Conservation (phyloP, 1,140 invertebrate species). For the Halotydeus destructor region DNA sequence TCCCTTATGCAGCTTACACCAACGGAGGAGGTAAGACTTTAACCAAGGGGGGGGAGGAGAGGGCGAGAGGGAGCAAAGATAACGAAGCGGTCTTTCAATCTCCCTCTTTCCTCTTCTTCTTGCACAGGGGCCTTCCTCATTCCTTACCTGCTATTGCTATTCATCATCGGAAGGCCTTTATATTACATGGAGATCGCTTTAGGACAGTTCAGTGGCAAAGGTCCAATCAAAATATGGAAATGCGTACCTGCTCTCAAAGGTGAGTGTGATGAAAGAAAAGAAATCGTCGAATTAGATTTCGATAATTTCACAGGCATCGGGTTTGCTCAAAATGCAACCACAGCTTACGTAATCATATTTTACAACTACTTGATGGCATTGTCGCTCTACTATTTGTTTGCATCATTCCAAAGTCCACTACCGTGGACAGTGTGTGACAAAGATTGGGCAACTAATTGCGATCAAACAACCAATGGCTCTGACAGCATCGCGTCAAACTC, state of each 20-base stretch:
- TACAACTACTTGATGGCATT: conserved; percentile 26
- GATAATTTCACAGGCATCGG: conserved; percentile 24
- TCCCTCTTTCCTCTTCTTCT: background rate
- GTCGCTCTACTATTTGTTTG: conserved; percentile 25
- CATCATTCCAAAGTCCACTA: conserved; percentile 21
- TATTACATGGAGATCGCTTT: conserved; percentile 30
- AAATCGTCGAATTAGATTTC: background rate
- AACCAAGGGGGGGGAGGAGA: too few species aligned
- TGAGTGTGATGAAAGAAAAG: background rate
- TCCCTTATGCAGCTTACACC: conserved; percentile 27
- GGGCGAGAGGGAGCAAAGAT: too few species aligned
- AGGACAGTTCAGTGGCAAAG: conserved; percentile 22
- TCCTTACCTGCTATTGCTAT: conserved; percentile 34
- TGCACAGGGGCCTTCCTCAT: conserved; percentile 32
- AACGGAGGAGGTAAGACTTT: conserved; percentile 22
- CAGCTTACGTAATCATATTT: conserved; percentile 23
- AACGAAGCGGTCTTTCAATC: too few species aligned
- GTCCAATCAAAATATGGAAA: conserved; percentile 18
- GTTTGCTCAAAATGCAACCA: conserved; percentile 23
- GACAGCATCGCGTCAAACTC: background rate
- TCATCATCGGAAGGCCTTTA: conserved; percentile 32
- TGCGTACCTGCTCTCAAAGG: conserved; percentile 19
- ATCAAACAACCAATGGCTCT: background rate
- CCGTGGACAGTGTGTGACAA: conserved; percentile 22
- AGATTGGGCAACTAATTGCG: conserved; percentile 17